Evolutionary conservation across 2,888 invertebrate genomes (phyloP).

Genomic region (Apotomis capreana): DNA sequence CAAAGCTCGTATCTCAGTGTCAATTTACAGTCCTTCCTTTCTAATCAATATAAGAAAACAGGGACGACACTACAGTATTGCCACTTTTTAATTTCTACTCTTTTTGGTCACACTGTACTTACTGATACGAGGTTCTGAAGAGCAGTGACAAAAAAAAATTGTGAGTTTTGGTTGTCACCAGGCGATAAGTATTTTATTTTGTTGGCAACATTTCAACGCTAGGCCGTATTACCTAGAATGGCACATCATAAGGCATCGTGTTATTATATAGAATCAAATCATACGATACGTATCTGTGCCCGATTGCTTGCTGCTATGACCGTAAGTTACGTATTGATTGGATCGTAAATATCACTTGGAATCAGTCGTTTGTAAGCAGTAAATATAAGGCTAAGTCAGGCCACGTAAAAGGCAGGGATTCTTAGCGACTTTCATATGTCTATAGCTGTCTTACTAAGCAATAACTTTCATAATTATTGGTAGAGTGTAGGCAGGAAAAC

Average conservation of each 20-base stretch:
- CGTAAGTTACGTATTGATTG: conserved; percentile 20
- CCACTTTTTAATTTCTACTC: too few species aligned
- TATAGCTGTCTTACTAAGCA: conserved; percentile 2
- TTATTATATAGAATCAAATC: conserved; percentile 14
- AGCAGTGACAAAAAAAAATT: too few species aligned
- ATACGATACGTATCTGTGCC: conserved; percentile 2
- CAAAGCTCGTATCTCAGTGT: too few species aligned
- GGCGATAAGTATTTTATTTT: too few species aligned
- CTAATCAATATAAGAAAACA: too few species aligned
- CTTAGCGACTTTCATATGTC: conserved; percentile 1
- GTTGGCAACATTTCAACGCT: neutral
- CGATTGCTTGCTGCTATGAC: neutral
- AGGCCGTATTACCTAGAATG: neutral
- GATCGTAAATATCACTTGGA: conserved; percentile 13
- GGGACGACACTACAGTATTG: too few species aligned
- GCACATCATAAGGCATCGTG: neutral
- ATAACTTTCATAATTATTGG: conserved; percentile 14
- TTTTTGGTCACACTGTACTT: too few species aligned
- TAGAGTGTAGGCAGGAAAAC: neutral
- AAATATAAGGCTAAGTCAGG: conserved; percentile 17
- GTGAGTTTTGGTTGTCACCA: too few species aligned
- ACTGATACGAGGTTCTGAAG: too few species aligned
- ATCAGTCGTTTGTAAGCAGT: conserved; percentile 8
- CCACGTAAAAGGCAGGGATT: neutral
- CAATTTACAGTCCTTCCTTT: too few species aligned